These are phyloP conservation scores for Psittacula cyanocephala DNA, from an alignment of 2,113 vertebrate species.

Conservation along the genomic window DNA sequence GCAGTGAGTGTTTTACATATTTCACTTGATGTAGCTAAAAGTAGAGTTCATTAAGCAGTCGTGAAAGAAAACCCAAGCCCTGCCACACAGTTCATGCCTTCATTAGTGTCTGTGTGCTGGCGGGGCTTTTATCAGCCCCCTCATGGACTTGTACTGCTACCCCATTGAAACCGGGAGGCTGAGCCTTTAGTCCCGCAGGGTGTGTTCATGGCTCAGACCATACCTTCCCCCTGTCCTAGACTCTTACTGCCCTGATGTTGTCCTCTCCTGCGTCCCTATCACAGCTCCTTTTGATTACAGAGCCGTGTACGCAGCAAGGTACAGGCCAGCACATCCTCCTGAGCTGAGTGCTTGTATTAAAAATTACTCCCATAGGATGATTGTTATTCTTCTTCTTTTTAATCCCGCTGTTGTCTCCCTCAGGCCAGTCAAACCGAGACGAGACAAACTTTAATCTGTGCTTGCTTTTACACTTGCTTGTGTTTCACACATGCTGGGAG, in stretches of 20 bases:
- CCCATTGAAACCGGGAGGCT: neutral
- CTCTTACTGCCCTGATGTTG: neutral
- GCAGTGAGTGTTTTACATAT: slow-evolving; percentile 32
- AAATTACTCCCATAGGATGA: slow-evolving; percentile 34
- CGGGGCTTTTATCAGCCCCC: neutral
- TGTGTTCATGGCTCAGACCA: neutral
- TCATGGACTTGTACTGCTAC: neutral
- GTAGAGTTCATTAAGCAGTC: slow-evolving; percentile 33
- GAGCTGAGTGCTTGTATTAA: neutral
- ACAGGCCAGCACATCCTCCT: neutral
- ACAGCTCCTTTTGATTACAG: neutral
- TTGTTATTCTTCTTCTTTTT: slow-evolving; percentile 37
- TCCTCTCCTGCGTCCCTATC: neutral
- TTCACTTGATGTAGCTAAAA: slow-evolving; percentile 31
- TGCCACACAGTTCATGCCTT: neutral
- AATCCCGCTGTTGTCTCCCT: slow-evolving; percentile 16
- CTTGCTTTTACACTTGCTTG: slow-evolving; percentile 21
- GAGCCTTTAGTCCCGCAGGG: neutral
- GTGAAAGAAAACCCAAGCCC: neutral
- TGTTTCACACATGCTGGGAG: slow-evolving; percentile 28
- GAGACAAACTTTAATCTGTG: slow-evolving; percentile 13
- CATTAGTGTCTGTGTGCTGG: neutral
- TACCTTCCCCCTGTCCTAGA: neutral
- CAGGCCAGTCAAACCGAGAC: slow-evolving; percentile 2
- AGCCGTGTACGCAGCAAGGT: neutral